Evolutionary conservation across 1,140 invertebrate genomes (phyloP).

Genomic region (Pseudomyrmex pallidus): DNA sequence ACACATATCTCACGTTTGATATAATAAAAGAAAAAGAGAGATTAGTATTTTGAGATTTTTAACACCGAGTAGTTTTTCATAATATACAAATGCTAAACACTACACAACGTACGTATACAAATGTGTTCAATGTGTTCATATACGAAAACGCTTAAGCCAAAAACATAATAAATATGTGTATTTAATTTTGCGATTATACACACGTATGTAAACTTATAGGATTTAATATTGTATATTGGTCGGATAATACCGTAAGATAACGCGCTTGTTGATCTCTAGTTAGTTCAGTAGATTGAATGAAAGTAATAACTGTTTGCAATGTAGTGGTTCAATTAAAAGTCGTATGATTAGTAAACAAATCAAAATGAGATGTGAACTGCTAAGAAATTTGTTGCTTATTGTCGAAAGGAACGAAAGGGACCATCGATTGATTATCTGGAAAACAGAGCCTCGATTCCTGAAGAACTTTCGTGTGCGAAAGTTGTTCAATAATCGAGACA

Average conservation of each 20-base stretch:
- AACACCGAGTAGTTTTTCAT: background rate
- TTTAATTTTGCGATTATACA: slow-evolving; percentile 29
- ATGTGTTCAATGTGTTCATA: slow-evolving; percentile 49
- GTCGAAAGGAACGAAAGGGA: background rate
- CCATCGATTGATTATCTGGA: background rate
- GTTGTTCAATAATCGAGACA: no score
- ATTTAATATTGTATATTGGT: slow-evolving; percentile 26
- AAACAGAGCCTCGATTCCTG: background rate
- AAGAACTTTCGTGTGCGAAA: no score
- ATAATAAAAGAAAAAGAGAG: slow-evolving; percentile 10
- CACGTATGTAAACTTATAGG: slow-evolving; percentile 35
- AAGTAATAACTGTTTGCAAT: slow-evolving; percentile 21
- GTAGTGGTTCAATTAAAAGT: background rate
- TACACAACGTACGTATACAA: no score
- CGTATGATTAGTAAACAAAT: background rate
- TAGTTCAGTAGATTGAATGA: slow-evolving; percentile 22
- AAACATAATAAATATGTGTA: slow-evolving; percentile 34
- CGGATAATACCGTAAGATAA: slow-evolving; percentile 29
- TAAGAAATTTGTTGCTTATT: slow-evolving; percentile 5
- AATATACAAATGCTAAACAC: no score
- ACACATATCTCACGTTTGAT: background rate
- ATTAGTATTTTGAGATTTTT: slow-evolving; percentile 44
- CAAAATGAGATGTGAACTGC: background rate
- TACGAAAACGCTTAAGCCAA: slow-evolving; percentile 48
- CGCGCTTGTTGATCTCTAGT: slow-evolving; percentile 5